Evolutionary conservation across 2,888 invertebrate genomes (phyloP), one percentile per base, ranked within the genome.

Genomic region (Platycheirus rosarum): DNA sequence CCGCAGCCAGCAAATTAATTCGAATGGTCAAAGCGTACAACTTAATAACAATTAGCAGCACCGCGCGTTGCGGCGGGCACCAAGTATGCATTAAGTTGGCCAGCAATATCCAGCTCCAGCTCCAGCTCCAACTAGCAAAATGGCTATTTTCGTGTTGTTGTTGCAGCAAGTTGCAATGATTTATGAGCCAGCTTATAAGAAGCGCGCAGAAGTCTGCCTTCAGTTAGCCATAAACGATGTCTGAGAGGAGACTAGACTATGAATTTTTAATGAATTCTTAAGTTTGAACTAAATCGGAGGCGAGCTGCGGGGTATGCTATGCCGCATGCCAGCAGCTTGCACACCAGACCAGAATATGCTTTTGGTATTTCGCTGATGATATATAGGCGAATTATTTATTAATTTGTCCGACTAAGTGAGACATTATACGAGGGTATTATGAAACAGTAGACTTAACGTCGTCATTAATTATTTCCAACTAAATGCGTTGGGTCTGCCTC

Each of bases 1-100:
- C 63, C 26, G n/a, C n/a, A 76, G 53, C 40, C 20, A 13, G 62
- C 76, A 76, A 76, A 82, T 77, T 82, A 82, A 80, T 80, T 80
- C 75, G 70, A 70, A 82, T 82, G 82, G 82, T 73, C 82, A 82
- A 82, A 82, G 82, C 77, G 71, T 66, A 82, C 82, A 76, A 82
- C 76, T 82, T 82, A 73, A 82, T 82, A 76, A 82, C 66, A 82
- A 82, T 82, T 82, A 82, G 73, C 73, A 62, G 20, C 40, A 14
- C 48, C 29, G 71, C 63, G 9, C 6, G 26, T 11, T 16, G 29
- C 62, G 46, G 20, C 37, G 32, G 29, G 29, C 6, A 1, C 7
- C 29, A 32, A 32, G 29, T 1, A 32, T 32, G 8, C 29, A 32
- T 32, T 32, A 32, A 7, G 8, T 7, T 8, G 8, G 29, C 23